Evolutionary conservation across 2,888 invertebrate species (phyloP).

Genomic region (Griposia aprilina): DNA sequence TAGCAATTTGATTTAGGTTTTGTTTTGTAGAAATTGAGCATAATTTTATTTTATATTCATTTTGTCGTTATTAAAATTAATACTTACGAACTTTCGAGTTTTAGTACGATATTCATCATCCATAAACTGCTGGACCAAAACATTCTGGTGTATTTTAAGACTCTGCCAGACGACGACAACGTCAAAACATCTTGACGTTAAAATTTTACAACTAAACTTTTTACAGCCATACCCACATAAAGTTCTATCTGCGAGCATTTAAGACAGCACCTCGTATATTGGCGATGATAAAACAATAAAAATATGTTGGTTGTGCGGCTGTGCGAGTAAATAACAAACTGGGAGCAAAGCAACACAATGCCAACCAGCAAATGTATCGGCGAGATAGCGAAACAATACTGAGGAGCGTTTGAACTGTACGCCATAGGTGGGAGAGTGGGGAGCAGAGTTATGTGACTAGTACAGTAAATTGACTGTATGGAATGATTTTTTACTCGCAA

Average conservation of each 20-base stretch:
- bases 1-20: constrained; percentile 2
- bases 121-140: constrained; percentile 28
- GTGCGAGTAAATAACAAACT: constrained; percentile 52
- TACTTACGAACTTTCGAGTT: constrained; percentile 4
- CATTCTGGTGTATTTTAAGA: constrained; percentile 21
- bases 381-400: constrained; percentile 54
- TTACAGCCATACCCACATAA: constrained; percentile 42
- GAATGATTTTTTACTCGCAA: neutral
- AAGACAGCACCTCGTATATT: constrained; percentile 47
- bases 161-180: constrained; percentile 24
- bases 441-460: neutral
- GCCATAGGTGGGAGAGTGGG: neutral
- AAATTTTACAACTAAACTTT: constrained; percentile 49
- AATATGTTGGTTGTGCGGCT: constrained; percentile 49
- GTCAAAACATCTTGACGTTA: constrained; percentile 31
- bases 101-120: constrained; percentile 18
- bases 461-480: neutral
- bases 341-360: constrained; percentile 42
- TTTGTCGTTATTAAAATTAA: neutral
- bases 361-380: constrained; percentile 60
- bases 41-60: neutral
- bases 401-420: constrained; percentile 34
- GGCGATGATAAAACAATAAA: constrained; percentile 62
- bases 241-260: constrained; percentile 48
- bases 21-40: constrained; percentile 7